A percentile compares a stretch with the other conserved stretches of the same genome.
Conservation (phyloP, 2,888 invertebrate genomes). For the Plebejus anna region DNA sequence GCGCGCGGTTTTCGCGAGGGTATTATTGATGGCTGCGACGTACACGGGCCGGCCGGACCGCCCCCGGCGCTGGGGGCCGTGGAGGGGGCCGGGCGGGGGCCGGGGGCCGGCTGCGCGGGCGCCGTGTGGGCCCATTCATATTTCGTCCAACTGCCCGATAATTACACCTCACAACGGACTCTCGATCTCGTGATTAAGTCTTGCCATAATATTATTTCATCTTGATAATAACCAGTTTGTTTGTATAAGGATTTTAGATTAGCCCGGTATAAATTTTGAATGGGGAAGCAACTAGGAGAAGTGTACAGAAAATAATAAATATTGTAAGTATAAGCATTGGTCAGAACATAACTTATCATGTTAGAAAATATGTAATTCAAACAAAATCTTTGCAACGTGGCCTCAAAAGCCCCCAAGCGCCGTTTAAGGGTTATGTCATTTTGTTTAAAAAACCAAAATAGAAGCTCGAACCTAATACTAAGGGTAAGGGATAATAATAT, state of each 20-base stretch:
- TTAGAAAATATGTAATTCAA: background rate
- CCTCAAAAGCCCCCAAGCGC: background rate
- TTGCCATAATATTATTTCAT: slow-evolving; percentile 60
- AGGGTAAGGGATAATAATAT: too few relatives aligned
- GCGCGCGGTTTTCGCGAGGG: slow-evolving; percentile 31
- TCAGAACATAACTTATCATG: background rate
- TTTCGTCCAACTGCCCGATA: slow-evolving; percentile 66
- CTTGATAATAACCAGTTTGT: slow-evolving; percentile 45
- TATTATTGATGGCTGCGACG: slow-evolving; percentile 25
- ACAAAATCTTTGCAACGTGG: background rate
- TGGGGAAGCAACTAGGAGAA: background rate
- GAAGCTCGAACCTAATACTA: too few relatives aligned
- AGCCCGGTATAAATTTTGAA: slow-evolving; percentile 3
- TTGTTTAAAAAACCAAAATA: too few relatives aligned
- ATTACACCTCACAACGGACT: slow-evolving; percentile 56
- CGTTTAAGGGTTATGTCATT: background rate
- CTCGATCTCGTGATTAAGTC: slow-evolving; percentile 66
- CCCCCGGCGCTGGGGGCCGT: slow-evolving; percentile 39
- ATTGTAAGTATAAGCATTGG: background rate
- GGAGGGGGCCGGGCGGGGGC: slow-evolving; percentile 46
- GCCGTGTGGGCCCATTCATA: slow-evolving; percentile 61
- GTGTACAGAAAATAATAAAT: background rate
- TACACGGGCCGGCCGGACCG: slow-evolving; percentile 35
- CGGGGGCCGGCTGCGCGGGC: slow-evolving; percentile 51
- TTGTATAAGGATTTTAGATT: slow-evolving; percentile 33